Evolutionary conservation across 2,888 invertebrate species (phyloP), one percentile per base, ranked within the genome.

Genomic region (Dorcus parallelipipedus): DNA sequence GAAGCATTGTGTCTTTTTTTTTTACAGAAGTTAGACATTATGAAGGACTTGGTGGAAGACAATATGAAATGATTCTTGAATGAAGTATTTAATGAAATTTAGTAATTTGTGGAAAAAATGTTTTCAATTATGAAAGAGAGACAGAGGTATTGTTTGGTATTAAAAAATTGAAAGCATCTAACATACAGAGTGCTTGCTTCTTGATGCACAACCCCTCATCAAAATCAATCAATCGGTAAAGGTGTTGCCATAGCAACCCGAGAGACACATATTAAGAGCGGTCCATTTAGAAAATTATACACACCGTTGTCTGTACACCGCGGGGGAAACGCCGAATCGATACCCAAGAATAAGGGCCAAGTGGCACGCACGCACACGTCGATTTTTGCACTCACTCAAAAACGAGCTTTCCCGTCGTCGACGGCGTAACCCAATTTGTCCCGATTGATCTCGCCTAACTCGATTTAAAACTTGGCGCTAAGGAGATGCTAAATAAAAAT

Each of bases 221-320:
- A 59, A 57, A 68, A 68, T 67, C 68, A 68, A 68, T 68, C 68
- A 68, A 67, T 67, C 63, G 57, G 62, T 67, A 59, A 67, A 68
- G 69, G 69, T 69, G 69, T 69, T 58, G 64, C 61, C 66, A 68
- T 68, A 57, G 67, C 66, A 66, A 69, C 68, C 58, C 60, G 26
- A 33, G 64, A 63, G 62, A 64, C 63, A 65, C 62, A 67, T 64
- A 69, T 68, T 69, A 68, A 69, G 68, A 67, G 66, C 64, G 67
- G 67, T 69, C 69, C 69, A 69, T 68, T 69, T 69, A 66, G 68
- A 67, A 69, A 69, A 69, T 69, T 69, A 67, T 69, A 65, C 60
- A 63, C 60, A 57, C 58, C 55, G 41, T 56, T 56, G 56, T 52
- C 51, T 56, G 38, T 9, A 9, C 14, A 20, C 45, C 45, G 17